These are phyloP conservation scores for Acanthosoma haemorrhoidale DNA, from an alignment of 2,888 invertebrate species.

Conservation along the genomic window DNA sequence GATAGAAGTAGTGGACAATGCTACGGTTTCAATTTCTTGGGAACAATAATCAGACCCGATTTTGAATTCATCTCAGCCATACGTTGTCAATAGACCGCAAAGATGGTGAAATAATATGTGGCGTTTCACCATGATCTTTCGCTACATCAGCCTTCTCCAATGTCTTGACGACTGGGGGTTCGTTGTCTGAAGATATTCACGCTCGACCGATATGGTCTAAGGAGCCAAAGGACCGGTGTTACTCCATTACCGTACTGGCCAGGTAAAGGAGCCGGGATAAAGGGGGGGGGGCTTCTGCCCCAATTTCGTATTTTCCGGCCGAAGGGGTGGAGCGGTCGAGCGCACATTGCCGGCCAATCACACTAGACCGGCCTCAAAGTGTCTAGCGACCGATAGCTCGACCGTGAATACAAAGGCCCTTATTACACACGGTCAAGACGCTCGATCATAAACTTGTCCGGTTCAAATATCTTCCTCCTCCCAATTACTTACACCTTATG, in stretches of 20 bases:
- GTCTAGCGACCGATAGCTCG: slow-evolving; percentile 8
- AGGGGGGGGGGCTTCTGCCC: neutral
- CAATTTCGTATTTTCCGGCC: slow-evolving; percentile 1
- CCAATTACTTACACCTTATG: neutral
- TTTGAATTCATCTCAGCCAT: no score
- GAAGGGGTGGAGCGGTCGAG: neutral
- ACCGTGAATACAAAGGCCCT: neutral
- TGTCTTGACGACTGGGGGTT: no score
- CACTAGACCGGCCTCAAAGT: slow-evolving; percentile 16
- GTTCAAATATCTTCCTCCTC: slow-evolving; percentile 8
- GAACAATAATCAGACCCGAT: no score
- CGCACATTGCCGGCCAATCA: slow-evolving; percentile 7
- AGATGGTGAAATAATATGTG: no score
- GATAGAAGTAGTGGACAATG: no score
- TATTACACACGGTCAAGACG: slow-evolving; percentile 23
- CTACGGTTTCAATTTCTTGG: no score
- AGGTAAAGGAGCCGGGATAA: neutral
- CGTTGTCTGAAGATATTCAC: no score
- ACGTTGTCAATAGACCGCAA: no score
- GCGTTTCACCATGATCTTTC: no score
- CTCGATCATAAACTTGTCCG: slow-evolving; percentile 19
- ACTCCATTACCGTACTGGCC: no score
- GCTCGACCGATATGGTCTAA: neutral
- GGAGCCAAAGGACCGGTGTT: neutral
- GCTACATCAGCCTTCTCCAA: no score